These are phyloP conservation scores for Ciconia boyciana DNA, from an alignment of 2,113 vertebrate species.

Conservation along the genomic window DNA sequence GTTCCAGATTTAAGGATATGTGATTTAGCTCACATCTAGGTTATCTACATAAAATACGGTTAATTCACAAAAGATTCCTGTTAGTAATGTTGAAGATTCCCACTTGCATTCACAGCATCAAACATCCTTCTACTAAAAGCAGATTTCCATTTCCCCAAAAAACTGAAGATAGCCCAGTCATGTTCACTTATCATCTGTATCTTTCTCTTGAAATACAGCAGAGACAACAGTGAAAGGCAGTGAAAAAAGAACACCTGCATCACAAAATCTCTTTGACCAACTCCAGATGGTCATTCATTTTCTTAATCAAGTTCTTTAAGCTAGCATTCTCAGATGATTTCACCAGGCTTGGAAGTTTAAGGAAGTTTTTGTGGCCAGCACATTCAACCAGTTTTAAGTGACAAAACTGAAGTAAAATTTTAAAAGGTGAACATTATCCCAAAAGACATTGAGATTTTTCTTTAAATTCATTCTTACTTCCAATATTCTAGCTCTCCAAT, in stretches of 20 bases:
- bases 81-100: neutral
- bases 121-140: neutral
- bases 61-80: neutral
- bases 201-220: neutral
- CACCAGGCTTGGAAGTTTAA: neutral
- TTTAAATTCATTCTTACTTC: neutral
- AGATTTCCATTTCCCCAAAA: neutral
- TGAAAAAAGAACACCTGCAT: neutral
- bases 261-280: neutral
- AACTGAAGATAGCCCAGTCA: neutral
- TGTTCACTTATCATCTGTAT: neutral
- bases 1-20: neutral
- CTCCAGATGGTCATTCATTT: neutral
- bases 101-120: neutral
- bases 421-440: neutral
- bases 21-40: neutral
- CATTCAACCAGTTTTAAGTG: neutral
- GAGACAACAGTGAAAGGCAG: neutral
- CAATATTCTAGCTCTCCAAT: neutral
- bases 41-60: neutral
- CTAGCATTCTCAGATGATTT: neutral
- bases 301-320: neutral
- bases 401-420: neutral
- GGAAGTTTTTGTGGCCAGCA: neutral
- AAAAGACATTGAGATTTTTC: neutral